Base-by-base conservation (phyloP, 2,888 invertebrate species). In the Neocrepidodera transversa region DNA sequence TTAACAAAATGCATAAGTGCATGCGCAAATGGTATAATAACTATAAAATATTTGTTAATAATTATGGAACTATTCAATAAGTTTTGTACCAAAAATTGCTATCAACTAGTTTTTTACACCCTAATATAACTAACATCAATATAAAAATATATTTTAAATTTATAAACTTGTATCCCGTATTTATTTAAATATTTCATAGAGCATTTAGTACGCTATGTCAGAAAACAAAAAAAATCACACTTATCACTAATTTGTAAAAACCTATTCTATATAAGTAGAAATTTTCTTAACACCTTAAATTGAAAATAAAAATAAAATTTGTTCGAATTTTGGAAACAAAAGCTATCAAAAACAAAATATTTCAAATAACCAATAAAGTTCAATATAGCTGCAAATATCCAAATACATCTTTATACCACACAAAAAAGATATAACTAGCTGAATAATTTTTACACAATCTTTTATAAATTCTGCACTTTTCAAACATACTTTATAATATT, bases 71-170 rank as follows among this genome's bases (percentile, higher is more conserved):
- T 62, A 65, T 54, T 62, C 48, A 60, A 52, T 63, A 64, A 54
- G 57, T 54, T 67, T 67, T 65, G 67, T 65, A 67, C 67, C 65
- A 65, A 67, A 61, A 62, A 65, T 60, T 56, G 47, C 63, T 64
- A 64, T 57, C 36, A 53, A 57, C 62, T 63, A 66, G 55, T 57
- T 50, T 50, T 59, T 53, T 53, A 56, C 62, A 66, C 62, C 59
- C 63, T 63, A 63, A 60, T 61, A 53, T 43, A 48, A 60, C 63
- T 63, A 66, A 66, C 62, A 61, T 67, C 65, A 55, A 65, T 67
- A 67, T 67, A 67, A 67, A 67, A 67, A 67, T 67, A 67, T 67
- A 67, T 67, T 67, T 62, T 23, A 43, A 63, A 60, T 67, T 63
- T 67, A 65, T 58, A 62, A 66, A 58, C 51, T 58, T 57, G 55